phyloP scores from a whole-genome alignment of 2,797 vertebrate genomes.

The Lates japonicus region DNA sequence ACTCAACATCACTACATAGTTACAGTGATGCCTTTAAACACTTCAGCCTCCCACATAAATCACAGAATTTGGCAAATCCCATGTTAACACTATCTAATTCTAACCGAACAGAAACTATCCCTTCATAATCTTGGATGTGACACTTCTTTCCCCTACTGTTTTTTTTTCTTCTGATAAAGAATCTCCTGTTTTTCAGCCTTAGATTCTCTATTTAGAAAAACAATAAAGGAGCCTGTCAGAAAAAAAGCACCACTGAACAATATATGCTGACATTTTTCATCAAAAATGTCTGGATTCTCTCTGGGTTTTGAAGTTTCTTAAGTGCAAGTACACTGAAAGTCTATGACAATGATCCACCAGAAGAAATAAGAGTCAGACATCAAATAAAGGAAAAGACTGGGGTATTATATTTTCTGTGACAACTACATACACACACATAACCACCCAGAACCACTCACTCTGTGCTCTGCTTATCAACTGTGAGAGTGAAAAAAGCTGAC shows the following conservation, averaged over 20 bases:
- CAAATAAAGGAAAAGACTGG: background rate
- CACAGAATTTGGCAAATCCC: background rate
- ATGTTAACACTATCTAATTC: no score
- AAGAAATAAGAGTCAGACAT: background rate
- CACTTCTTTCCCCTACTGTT: background rate
- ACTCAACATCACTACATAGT: background rate
- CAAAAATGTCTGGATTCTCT: background rate
- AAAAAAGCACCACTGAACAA: background rate
- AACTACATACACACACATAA: slow-evolving; percentile 2
- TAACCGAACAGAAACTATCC: background rate
- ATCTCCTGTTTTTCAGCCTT: background rate
- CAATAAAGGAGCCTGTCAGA: background rate
- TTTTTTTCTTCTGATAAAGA: background rate
- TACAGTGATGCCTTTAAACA: background rate
- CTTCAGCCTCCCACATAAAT: background rate
- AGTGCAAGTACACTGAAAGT: background rate
- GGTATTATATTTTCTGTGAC: background rate
- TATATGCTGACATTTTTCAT: slow-evolving; percentile 10
- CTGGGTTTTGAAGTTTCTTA: background rate
- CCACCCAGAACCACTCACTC: slow-evolving; percentile 5
- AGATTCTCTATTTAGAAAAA: background rate
- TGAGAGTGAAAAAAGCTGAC: slow-evolving; percentile 80
- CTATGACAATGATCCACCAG: background rate
- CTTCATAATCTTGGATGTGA: background rate
- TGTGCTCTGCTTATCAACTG: slow-evolving; percentile 55